phyloP scores from a whole-genome alignment of 2,888 invertebrate genomes.

The Odontothrips loti region DNA sequence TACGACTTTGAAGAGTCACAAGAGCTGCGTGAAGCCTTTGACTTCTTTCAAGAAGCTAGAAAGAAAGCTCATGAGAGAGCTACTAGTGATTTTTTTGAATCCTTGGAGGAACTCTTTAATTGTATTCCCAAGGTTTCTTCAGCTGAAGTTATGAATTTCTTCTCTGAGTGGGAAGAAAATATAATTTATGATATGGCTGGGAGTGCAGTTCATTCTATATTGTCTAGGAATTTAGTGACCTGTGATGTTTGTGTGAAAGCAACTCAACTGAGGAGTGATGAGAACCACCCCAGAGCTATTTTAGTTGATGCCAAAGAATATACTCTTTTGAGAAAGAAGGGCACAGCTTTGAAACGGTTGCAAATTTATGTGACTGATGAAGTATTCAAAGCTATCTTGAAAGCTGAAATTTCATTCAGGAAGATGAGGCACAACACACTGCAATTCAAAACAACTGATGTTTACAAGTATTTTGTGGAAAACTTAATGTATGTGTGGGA shows the following conservation, averaged over 20 bases:
- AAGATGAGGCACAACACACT: too few relatives aligned
- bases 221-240: background rate
- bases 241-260: background rate
- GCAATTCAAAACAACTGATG: too few relatives aligned
- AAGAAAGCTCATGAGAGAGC: background rate
- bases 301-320: background rate
- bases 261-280: background rate
- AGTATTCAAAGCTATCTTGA: background rate
- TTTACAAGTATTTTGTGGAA: too few relatives aligned
- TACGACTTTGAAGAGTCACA: background rate
- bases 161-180: background rate
- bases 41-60: background rate
- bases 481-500: too few relatives aligned
- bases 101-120: background rate
- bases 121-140: background rate
- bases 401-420: too few relatives aligned
- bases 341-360: background rate
- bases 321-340: background rate
- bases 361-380: background rate
- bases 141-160: background rate
- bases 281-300: background rate
- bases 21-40: background rate
- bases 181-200: background rate
- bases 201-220: background rate
- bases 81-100: background rate